A percentile compares a stretch with the other conserved stretches of the same genome.
phyloP scores from a whole-genome alignment of 2,888 invertebrate species.

The Tenthredo notha region DNA sequence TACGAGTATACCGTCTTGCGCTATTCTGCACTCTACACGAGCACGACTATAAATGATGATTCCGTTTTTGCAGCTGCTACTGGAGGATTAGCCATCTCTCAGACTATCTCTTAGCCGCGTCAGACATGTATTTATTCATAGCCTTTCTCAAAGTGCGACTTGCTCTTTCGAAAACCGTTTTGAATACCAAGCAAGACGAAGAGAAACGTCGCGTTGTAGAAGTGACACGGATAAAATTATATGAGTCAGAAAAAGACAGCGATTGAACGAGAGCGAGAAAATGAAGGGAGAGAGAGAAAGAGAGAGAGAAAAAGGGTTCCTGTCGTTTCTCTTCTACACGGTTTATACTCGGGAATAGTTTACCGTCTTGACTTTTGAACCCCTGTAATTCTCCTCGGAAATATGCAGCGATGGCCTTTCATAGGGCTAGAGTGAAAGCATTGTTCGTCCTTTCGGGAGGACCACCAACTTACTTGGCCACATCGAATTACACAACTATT shows the following conservation, averaged over 20 bases:
- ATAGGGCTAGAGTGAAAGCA: not conserved
- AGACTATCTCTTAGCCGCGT: constrained; percentile 40
- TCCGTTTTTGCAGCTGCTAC: constrained; percentile 37
- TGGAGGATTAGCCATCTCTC: constrained; percentile 26
- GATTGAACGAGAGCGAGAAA: not conserved
- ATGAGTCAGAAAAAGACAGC: not conserved
- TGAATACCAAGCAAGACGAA: constrained; percentile 38
- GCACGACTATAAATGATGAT: constrained; percentile 38
- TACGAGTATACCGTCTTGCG: not conserved
- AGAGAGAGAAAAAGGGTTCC: not conserved
- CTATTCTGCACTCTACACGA: not conserved
- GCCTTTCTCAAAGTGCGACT: constrained; percentile 45
- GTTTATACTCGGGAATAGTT: constrained; percentile 30
- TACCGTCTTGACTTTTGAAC: constrained; percentile 15
- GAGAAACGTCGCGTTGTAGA: not conserved
- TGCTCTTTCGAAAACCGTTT: constrained; percentile 44
- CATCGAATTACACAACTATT: constrained; percentile 54
- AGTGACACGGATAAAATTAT: not conserved
- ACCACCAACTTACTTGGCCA: constrained; percentile 41
- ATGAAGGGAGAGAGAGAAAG: not conserved
- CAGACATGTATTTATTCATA: constrained; percentile 51
- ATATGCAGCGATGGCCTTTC: constrained; percentile 4
- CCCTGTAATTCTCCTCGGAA: constrained; percentile 7
- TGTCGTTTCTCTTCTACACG: not conserved
- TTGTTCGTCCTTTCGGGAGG: constrained; percentile 34